A percentile compares a stretch with the other conserved stretches of the same genome.
Conservation (phyloP, 1,140 invertebrate genomes). For the Drosophila bocki region DNA sequence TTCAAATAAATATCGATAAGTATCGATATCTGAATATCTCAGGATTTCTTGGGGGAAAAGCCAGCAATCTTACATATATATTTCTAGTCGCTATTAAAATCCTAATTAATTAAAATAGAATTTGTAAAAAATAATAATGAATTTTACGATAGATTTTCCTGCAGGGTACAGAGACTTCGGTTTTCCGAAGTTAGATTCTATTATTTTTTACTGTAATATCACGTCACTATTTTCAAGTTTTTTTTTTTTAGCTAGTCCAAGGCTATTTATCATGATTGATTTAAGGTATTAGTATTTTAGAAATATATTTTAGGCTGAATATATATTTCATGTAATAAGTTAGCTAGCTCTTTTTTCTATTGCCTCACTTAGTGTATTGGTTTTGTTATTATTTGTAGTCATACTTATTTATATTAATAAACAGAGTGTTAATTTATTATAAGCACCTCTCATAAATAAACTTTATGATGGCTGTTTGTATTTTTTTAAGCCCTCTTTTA, state of each 20-base stretch:
- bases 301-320: background rate
- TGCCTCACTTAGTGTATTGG: background rate
- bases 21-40: no score
- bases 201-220: background rate
- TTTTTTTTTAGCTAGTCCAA: no score
- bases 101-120: no score
- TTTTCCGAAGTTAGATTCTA: background rate
- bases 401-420: background rate
- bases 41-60: no score
- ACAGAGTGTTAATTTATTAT: background rate
- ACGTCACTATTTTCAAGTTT: no score
- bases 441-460: no score
- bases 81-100: no score
- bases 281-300: background rate
- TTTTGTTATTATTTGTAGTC: background rate
- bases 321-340: background rate
- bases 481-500: background rate
- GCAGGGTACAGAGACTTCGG: no score
- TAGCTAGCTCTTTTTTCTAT: background rate
- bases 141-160: no score
- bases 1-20: no score
- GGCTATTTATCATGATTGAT: background rate
- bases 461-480: background rate
- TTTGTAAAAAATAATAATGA: no score
- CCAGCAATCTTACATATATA: no score